phyloP scores from a whole-genome alignment of 1,140 invertebrate species.

The Eufriesea mexicana region DNA sequence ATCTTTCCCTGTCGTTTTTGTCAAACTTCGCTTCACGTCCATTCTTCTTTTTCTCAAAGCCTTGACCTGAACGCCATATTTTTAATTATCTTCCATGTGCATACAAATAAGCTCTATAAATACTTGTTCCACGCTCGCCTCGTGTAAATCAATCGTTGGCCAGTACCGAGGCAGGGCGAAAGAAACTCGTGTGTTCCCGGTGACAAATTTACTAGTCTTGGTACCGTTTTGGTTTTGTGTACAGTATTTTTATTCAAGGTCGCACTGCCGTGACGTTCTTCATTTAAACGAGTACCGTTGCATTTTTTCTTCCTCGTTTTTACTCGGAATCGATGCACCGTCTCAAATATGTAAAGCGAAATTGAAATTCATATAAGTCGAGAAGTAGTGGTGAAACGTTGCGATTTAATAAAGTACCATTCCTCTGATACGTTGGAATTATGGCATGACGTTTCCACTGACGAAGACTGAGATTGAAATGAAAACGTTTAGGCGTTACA shows the following conservation, averaged over 20 bases:
- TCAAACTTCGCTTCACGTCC: constrained; percentile 27
- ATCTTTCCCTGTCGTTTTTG: constrained; percentile 42
- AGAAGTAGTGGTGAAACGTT: not conserved
- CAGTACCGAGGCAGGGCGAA: constrained; percentile 37
- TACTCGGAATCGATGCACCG: no score
- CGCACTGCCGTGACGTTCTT: not conserved
- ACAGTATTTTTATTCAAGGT: constrained; percentile 52
- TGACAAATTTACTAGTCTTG: constrained; percentile 64
- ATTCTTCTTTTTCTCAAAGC: constrained; percentile 34
- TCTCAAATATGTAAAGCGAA: not conserved
- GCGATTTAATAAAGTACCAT: not conserved
- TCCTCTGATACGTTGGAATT: no score
- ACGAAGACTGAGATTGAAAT: not conserved
- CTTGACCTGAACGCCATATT: constrained; percentile 66
- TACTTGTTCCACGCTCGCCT: constrained; percentile 47
- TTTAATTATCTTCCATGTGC: constrained; percentile 67
- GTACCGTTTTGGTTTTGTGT: constrained; percentile 18
- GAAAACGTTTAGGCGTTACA: not conserved
- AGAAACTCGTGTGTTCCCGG: constrained; percentile 42
- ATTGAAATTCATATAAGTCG: not conserved
- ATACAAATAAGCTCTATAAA: constrained; percentile 70
- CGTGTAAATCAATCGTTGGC: constrained; percentile 67
- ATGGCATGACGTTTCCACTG: not conserved
- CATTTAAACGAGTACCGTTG: not conserved
- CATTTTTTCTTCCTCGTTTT: not conserved